Percentiles rank a stretch among this genome's conserved stretches.
Evolutionary conservation across 2,797 vertebrate genomes (phyloP).

Genomic region (Neostethus bicornis): DNA sequence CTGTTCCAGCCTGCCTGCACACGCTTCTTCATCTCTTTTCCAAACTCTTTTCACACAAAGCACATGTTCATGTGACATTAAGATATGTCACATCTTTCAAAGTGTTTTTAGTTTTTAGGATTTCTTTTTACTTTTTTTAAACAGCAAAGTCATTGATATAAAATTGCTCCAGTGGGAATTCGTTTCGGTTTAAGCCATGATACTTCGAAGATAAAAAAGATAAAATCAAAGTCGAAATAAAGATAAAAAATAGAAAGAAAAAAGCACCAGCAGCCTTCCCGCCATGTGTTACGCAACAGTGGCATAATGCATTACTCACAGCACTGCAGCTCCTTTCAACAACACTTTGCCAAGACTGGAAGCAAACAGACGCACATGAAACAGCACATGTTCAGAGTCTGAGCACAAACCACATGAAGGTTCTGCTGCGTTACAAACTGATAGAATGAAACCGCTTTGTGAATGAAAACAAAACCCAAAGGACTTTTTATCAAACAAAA

Average conservation of each 20-base stretch:
- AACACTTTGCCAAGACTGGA: conserved; percentile 7
- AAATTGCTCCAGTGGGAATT: too few relatives aligned
- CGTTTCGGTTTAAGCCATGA: too few relatives aligned
- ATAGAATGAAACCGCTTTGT: neutral
- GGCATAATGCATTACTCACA: conserved; percentile 35
- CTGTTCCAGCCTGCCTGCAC: too few relatives aligned
- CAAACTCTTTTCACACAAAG: too few relatives aligned
- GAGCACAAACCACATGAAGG: too few relatives aligned
- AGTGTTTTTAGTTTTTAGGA: too few relatives aligned
- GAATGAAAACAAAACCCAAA: neutral
- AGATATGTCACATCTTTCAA: too few relatives aligned
- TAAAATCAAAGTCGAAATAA: neutral
- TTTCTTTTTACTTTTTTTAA: too few relatives aligned
- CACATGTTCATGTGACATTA: too few relatives aligned
- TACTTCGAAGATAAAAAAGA: neutral
- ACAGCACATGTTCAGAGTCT: neutral
- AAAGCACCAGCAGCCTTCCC: conserved; percentile 11
- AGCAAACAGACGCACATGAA: neutral
- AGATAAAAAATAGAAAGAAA: neutral
- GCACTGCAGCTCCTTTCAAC: conserved; percentile 18
- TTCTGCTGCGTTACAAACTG: neutral
- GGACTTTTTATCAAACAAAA: too few relatives aligned
- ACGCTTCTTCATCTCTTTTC: too few relatives aligned
- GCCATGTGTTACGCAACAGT: conserved; percentile 36
- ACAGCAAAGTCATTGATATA: too few relatives aligned